phyloP scores from a whole-genome alignment of 2,797 vertebrate genomes.

The Netta rufina region DNA sequence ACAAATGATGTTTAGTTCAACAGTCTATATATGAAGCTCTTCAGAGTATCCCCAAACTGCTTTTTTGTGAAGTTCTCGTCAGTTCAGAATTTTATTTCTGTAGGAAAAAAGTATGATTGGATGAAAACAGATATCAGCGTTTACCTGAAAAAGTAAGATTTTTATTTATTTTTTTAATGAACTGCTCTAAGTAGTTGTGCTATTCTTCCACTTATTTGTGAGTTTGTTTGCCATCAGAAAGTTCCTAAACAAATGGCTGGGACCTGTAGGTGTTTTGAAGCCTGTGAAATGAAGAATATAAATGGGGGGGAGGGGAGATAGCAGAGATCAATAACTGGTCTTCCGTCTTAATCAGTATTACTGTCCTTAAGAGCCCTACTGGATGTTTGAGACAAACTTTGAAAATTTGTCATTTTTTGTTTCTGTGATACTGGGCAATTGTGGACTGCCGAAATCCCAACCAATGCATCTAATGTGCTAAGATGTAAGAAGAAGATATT shows the following conservation, averaged over 20 bases:
- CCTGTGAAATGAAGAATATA: background rate
- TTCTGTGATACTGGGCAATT: background rate
- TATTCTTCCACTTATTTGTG: background rate
- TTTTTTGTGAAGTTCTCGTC: background rate
- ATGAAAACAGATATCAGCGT: background rate
- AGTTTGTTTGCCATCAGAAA: background rate
- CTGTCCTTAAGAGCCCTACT: background rate
- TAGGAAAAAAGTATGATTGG: background rate
- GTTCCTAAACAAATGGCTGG: background rate
- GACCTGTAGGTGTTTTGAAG: background rate
- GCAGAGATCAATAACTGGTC: background rate
- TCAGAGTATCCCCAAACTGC: background rate
- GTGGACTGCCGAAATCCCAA: background rate
- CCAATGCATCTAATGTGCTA: background rate
- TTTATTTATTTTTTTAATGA: background rate
- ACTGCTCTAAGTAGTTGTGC: background rate
- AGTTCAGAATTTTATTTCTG: background rate
- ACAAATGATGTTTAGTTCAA: background rate
- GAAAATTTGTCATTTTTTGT: background rate
- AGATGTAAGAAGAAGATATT: background rate
- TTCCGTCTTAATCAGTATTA: background rate
- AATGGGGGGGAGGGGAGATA: background rate
- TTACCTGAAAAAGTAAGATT: conserved; percentile 13
- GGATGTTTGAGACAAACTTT: background rate
- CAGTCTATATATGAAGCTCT: background rate